Conservation (phyloP, 2,888 invertebrate genomes). For the Salpingus planirostris region DNA sequence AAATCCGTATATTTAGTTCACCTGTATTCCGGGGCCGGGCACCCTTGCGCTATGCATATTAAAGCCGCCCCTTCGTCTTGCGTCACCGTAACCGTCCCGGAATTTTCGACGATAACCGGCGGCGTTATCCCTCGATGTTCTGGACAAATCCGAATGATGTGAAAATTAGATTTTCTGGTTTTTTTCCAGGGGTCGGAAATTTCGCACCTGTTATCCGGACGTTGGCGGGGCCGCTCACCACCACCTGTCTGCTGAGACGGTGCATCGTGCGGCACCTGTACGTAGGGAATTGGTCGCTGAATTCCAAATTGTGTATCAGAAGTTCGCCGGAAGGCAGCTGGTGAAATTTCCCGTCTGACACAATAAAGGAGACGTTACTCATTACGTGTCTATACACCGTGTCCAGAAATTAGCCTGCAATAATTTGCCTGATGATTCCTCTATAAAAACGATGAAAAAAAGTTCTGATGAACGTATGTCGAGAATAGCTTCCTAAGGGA, state of each 20-base stretch:
- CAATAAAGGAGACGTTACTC: no score
- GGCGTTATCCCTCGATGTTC: constrained; percentile 65
- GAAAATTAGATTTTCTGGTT: background rate
- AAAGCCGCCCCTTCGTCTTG: constrained; percentile 68
- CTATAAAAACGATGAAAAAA: no score
- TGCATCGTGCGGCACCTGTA: constrained; percentile 68
- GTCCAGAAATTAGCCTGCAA: no score
- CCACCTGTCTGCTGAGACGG: constrained; percentile 61
- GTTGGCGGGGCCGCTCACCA: constrained; percentile 59
- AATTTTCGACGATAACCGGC: constrained; percentile 63
- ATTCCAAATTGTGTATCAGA: constrained; percentile 64
- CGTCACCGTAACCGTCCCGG: constrained; percentile 58
- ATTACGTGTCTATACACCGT: no score
- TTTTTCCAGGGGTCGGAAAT: background rate
- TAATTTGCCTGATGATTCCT: no score
- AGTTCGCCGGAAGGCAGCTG: constrained; percentile 65
- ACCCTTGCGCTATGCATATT: constrained; percentile 70
- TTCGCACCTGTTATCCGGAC: constrained; percentile 60
- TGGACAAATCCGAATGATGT: constrained; percentile 38
- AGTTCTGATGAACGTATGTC: no score
- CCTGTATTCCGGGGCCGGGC: constrained; percentile 72
- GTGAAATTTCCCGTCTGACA: constrained; percentile 66
- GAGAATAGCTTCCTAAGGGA: no score
- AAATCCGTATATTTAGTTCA: no score
- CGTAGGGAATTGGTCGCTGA: constrained; percentile 61